A percentile compares a stretch with the other conserved stretches of the same genome.
Conservation (phyloP, 2,888 invertebrate species). For the Asteroscopus sphinx region DNA sequence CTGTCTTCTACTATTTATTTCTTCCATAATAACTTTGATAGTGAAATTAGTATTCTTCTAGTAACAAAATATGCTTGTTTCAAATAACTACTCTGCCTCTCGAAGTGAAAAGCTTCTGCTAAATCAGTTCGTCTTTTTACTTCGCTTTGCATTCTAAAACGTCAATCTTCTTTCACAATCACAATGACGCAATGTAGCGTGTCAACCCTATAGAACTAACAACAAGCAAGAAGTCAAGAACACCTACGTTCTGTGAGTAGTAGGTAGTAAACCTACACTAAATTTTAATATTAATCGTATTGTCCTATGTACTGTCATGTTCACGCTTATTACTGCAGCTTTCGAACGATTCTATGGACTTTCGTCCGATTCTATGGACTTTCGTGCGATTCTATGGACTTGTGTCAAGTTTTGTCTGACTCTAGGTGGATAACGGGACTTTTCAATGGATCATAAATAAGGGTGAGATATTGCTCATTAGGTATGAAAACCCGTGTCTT, state of each 20-base stretch:
- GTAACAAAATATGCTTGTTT: too few species aligned
- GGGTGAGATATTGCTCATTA: constrained; percentile 2
- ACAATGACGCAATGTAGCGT: neutral
- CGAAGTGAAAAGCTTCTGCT: too few species aligned
- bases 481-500: constrained; percentile 13
- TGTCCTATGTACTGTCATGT: constrained; percentile 20
- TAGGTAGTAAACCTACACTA: constrained; percentile 47
- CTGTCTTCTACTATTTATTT: too few species aligned
- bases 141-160: neutral
- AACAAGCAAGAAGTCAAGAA: constrained; percentile 36
- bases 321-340: constrained; percentile 13
- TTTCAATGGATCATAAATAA: constrained; percentile 14
- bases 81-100: too few species aligned
- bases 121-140: too few species aligned
- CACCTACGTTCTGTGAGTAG: constrained; percentile 47
- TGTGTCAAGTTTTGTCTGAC: too few species aligned
- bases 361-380: too few species aligned
- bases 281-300: constrained; percentile 43
- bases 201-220: constrained; percentile 38
- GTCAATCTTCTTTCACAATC: neutral
- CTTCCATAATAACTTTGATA: too few species aligned
- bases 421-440: constrained; percentile 22
- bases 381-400: too few species aligned
- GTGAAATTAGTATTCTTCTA: too few species aligned
- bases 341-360: constrained; percentile 9